These are phyloP conservation scores for Helicoverpa armigera DNA, from an alignment of 1,140 invertebrate species.

Conservation along the genomic window DNA sequence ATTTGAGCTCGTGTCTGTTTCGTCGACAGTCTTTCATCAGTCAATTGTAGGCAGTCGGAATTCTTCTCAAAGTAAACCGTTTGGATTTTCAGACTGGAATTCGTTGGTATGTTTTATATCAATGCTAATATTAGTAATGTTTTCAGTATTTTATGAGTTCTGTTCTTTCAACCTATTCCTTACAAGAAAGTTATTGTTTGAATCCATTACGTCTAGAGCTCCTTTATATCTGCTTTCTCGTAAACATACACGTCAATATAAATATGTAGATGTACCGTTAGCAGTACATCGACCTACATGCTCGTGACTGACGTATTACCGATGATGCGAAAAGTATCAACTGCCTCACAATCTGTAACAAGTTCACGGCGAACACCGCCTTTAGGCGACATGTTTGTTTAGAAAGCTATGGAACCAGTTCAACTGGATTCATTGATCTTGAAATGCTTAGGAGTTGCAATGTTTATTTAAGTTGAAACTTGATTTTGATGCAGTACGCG, in stretches of 20 bases:
- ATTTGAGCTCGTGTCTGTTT: too few species aligned
- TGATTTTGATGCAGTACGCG: background rate
- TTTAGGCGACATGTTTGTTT: conserved; percentile 31
- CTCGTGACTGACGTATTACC: conserved; percentile 41
- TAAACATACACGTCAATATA: conserved; percentile 27
- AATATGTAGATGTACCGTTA: conserved; percentile 43
- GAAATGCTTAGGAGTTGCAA: background rate
- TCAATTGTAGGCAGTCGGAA: too few species aligned
- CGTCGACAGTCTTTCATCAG: too few species aligned
- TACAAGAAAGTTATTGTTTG: background rate
- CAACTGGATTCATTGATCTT: conserved; percentile 27
- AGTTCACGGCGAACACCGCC: conserved; percentile 33
- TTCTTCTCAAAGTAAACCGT: too few species aligned
- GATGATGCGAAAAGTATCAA: conserved; percentile 44
- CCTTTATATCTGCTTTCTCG: conserved; percentile 13
- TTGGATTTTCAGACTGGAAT: too few species aligned
- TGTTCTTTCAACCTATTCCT: background rate
- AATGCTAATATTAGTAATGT: background rate
- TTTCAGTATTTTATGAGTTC: background rate
- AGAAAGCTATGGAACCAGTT: conserved; percentile 25
- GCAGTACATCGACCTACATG: conserved; percentile 32
- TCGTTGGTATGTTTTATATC: too few species aligned
- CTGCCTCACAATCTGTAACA: conserved; percentile 21
- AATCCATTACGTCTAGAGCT: background rate
- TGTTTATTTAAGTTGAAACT: background rate